phyloP scores from a whole-genome alignment of 2,888 invertebrate species.

The Epinotia nisella region DNA sequence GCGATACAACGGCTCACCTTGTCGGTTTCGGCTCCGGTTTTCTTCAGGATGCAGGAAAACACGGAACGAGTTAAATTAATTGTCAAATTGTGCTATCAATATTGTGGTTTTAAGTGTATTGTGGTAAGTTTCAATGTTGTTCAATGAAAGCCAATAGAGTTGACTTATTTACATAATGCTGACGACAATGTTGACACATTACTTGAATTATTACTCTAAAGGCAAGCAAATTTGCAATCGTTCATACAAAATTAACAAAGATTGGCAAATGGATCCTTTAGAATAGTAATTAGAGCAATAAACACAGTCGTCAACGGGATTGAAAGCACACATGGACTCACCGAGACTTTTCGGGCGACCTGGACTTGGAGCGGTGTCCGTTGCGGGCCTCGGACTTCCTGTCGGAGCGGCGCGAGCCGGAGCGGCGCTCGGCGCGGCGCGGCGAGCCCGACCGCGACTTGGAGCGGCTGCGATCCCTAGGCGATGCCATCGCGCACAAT shows the following conservation, averaged over 20 bases:
- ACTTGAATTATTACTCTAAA: constrained; percentile 22
- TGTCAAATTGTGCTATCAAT: constrained; percentile 72
- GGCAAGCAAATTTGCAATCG: not conserved
- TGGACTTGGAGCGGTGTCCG: constrained; percentile 72
- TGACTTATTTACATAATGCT: constrained; percentile 49
- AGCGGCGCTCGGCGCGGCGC: constrained; percentile 62
- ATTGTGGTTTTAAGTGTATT: too few species aligned
- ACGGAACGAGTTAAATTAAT: constrained; percentile 64
- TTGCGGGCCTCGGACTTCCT: constrained; percentile 49
- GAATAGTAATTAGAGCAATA: constrained; percentile 57
- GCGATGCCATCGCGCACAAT: constrained; percentile 46
- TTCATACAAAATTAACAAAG: not conserved
- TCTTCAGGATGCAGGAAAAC: constrained; percentile 73
- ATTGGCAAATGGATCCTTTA: not conserved
- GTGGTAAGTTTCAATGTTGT: constrained; percentile 54
- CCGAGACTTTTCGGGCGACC: constrained; percentile 77
- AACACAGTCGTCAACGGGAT: constrained; percentile 60
- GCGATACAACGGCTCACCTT: constrained; percentile 63
- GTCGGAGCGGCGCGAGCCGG: constrained; percentile 57
- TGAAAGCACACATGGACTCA: constrained; percentile 71
- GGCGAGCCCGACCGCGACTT: constrained; percentile 69
- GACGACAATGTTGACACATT: constrained; percentile 58
- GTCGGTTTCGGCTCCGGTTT: constrained; percentile 55
- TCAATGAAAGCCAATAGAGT: constrained; percentile 59
- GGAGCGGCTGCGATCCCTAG: constrained; percentile 76